Evolutionary conservation across 2,797 vertebrate species (phyloP), one percentile per base, ranked within the genome.

Genomic region (Scolopax rusticola): DNA sequence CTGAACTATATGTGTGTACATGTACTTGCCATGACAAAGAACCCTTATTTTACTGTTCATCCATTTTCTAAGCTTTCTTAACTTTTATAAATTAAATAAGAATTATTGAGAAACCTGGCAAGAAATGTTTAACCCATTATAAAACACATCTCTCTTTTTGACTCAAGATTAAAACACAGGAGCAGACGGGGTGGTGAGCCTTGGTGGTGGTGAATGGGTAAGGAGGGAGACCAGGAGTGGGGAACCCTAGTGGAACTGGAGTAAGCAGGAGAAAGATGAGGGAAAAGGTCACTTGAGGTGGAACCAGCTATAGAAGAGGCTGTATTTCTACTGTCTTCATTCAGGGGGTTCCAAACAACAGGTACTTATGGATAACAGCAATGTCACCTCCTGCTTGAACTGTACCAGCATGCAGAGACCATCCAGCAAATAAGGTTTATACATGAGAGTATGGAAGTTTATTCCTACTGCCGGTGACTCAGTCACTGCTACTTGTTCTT

Each of bases 401-500:
- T 64, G 18, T 59, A 73, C 36, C 40, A 71, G 16, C 5, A 4
- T 36, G 36, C 61, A 43, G 38, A 8, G 28, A n/a, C 56, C 43
- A n/a, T 71, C 60, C 59, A 51, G 28, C 28, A 79, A 94, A 74
- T 56, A 57, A 32, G 11, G 3, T 86, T 77, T 78, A 30, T 23
- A 87, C 1, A 18, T 65, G 64, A n/a, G 32, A 76, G 56, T n/a
- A 75, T 10, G 56, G 87, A 87, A 8, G 1, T 48, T 76, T 95
- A 40, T 82, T 93, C 38, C 65, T 19, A 82, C 73, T 95, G 73
- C 36, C 53, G 71, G 83, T 69, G 73, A n/a, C 77, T 92, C 82
- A 96, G 84, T 92, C 69, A 57, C 59, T 85, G 65, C 40, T 76
- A 87, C 32, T 24, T 54, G 57, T 86, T 93, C 69, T 93, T 87